Conservation (phyloP, 2,113 vertebrate species). For the Hippocampus guttulatus region DNA sequence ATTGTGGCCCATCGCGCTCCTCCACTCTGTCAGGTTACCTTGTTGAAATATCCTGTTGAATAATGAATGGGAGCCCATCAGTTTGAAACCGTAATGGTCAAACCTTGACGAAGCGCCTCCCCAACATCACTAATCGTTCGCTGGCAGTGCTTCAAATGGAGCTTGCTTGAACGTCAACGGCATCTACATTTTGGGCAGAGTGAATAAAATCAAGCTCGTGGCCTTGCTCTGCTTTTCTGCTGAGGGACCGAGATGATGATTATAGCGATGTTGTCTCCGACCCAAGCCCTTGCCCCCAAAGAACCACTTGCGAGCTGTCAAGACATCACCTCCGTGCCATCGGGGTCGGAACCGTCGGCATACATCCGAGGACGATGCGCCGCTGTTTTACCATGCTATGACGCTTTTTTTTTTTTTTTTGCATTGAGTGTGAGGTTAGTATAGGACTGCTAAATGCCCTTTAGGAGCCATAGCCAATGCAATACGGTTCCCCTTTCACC, state of each 20-base stretch:
- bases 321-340: not conserved
- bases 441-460: not conserved
- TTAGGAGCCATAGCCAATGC: not conserved
- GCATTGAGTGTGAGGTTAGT: not conserved
- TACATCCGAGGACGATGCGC: no score
- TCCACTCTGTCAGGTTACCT: conserved; percentile 55
- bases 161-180: not conserved
- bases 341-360: no score
- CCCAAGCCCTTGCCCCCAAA: not conserved
- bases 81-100: conserved; percentile 56
- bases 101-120: conserved; percentile 24
- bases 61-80: conserved; percentile 63
- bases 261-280: conserved; percentile 13
- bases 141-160: conserved; percentile 13
- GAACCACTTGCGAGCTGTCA: conserved; percentile 12
- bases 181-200: not conserved
- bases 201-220: conserved; percentile 16
- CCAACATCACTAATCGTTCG: conserved; percentile 35
- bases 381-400: not conserved
- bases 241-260: conserved; percentile 1
- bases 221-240: not conserved
- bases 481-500: not conserved
- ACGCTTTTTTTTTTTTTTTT: conserved; percentile 9
- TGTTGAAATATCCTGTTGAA: conserved; percentile 61
- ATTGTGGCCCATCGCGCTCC: conserved; percentile 32